Conservation (phyloP, 2,113 vertebrate genomes). For the Gasterosteus aculeatus region DNA sequence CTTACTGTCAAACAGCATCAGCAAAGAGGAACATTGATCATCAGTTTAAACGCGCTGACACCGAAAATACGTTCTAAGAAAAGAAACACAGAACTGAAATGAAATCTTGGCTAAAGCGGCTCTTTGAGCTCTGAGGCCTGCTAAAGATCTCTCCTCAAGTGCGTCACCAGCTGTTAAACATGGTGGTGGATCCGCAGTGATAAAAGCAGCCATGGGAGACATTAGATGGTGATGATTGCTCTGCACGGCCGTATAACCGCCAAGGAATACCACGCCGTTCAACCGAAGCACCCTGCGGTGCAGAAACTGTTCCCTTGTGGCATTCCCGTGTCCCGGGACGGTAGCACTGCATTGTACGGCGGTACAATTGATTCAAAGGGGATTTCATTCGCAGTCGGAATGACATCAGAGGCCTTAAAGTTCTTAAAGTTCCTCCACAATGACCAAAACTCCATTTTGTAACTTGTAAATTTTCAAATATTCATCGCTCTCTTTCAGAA, state of each 20-base stretch:
- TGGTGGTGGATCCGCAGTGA: conserved; percentile 31
- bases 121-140: background rate
- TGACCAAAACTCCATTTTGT: background rate
- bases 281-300: conserved; percentile 47
- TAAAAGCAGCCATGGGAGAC: conserved; percentile 54
- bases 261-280: conserved; percentile 55
- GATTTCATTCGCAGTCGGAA: conserved; percentile 17
- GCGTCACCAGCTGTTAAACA: conserved; percentile 45
- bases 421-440: background rate
- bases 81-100: background rate
- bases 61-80: background rate
- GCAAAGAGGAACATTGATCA: conserved; percentile 13
- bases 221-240: conserved; percentile 50
- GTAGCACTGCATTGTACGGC: background rate
- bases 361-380: conserved; percentile 26
- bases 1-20: conserved; percentile 14
- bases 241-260: conserved; percentile 51
- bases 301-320: conserved; percentile 19
- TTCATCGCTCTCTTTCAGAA: background rate
- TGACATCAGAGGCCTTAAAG: background rate
- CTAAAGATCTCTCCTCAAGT: conserved; percentile 14
- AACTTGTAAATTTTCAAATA: background rate
- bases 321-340: conserved; percentile 5
- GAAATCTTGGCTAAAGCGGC: background rate
- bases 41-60: conserved; percentile 9